Base-by-base conservation (phyloP, 2,797 vertebrate genomes). In the Cheirogaleus major region DNA sequence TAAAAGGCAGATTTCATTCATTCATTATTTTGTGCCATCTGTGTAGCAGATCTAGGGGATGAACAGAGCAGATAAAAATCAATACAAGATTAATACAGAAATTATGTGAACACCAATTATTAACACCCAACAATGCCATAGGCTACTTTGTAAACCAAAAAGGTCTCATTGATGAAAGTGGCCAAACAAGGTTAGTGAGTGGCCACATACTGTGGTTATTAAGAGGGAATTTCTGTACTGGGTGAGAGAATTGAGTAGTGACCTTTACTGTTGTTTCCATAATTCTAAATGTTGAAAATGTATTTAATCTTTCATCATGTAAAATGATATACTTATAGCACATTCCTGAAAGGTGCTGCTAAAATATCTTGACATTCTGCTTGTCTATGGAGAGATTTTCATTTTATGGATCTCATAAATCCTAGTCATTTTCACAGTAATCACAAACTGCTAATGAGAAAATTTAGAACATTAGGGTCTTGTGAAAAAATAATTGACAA, bases 381-480 rank as follows among this genome's bases (percentile, higher is more conserved):
- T 87, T 83, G 10, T 83, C 87, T 89, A 48, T 35, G 6, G 61
- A 72, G 59, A 88, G 45, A 80, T 70, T 88, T 63, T 94, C 76
- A 25, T 63, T 94, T 78, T 41, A 17, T 48, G 86, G 70, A 41
- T 59, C 76, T 93, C 61, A 32, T 82, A 88, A 91, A 78, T 63
- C 27, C 75, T n/a, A 11, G 45, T 79, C 63, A 23, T 85, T 86
- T 89, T 92, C 72, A 65, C 12, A 43, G 85, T 80, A 35, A 76
- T 79, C 59, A 61, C 9, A 15, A 83, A 23, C 78, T 89, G 52
- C 72, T 94, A 52, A 80, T 94, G 61, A 91, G 76, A 92, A 94
- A 70, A 78, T 52, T 14, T 84, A 2, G 30, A 88, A 63, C 61
- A 82, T 90, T 27, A 78, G 59, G 41, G 43, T 79, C 75, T 69